Evolutionary conservation across 2,113 vertebrate genomes (phyloP).

Genomic region (Zingel zingel): DNA sequence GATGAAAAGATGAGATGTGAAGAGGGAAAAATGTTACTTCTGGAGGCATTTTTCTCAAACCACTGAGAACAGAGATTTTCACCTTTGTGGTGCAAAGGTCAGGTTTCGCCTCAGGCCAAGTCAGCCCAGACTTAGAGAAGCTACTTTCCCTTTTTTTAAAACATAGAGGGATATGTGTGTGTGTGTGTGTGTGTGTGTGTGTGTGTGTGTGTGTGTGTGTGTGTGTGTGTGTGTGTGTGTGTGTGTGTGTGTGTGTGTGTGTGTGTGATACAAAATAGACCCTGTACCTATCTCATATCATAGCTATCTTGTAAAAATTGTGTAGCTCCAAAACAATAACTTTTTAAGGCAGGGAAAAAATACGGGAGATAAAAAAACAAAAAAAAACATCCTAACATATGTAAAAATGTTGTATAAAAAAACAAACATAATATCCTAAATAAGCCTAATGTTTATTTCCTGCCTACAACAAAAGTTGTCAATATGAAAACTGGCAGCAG

Average conservation of each 20-base stretch:
- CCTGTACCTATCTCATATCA: conserved; percentile 1
- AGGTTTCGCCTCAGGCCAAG: conserved; percentile 79
- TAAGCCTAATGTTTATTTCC: no score
- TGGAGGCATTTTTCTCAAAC: conserved; percentile 84
- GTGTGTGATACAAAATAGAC: conserved; percentile 17
- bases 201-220: conserved; percentile 43
- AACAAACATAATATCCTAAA: no score
- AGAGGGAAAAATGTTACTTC: conserved; percentile 84
- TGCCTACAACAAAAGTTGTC: no score
- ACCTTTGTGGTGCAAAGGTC: conserved; percentile 85
- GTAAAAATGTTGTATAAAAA: no score
- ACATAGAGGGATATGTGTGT: conserved; percentile 48
- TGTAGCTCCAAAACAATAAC: no score
- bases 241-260: conserved; percentile 22
- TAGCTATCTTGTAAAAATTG: no score
- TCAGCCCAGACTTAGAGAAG: conserved; percentile 72
- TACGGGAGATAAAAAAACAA: no score
- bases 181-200: conserved; percentile 39
- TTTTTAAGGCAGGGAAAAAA: no score
- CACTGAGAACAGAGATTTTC: conserved; percentile 82
- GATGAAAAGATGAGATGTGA: conserved; percentile 86
- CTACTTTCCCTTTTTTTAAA: conserved; percentile 66
- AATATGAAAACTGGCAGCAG: no score
- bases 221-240: conserved; percentile 24
- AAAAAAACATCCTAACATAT: no score